Evolutionary conservation across 2,113 vertebrate genomes (phyloP), one percentile per base, ranked within the genome.

Genomic region (Todiramphus saurophagus): DNA sequence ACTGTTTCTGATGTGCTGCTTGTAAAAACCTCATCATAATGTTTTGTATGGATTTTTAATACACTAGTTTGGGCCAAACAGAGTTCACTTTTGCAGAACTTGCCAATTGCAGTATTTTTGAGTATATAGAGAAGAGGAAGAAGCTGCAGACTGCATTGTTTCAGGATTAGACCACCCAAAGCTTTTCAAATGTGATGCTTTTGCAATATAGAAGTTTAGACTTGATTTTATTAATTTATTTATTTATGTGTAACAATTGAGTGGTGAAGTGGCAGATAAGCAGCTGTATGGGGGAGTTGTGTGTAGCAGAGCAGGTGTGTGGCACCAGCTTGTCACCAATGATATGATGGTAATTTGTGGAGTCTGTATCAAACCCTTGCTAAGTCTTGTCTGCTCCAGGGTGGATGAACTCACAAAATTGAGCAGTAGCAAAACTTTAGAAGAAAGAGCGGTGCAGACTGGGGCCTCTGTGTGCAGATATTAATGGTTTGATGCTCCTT

Each of bases 381-480:
- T 41, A 43, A 69, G 31, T 62, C 5, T 62, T 94, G 28, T 48
- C 53, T 24, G 11, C 44, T 41, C 14, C 37, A 28, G 14, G 27
- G 50, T 46, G 7, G n/a, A 44, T 63, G 44, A 89, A 87, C 51
- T 92, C 39, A 4, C 6, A 63, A 37, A 83, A 82, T 4, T 25
- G 73, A 87, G 31, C 31, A n/a, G 13, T 50, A 72, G 24, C 21
- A 59, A 66, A 60, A 41, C 25, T 56, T 43, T 3, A 73, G 66
- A 85, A 89, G 70, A 25, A 85, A 31, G 18, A 41, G 24, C 30
- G 48, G 30, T 60, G 51, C 58, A 44, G 21, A 28, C 11, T 39
- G 51, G 10, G 67, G 77, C 8, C 11, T 84, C 51, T 72, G 0
- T 0, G 0, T 17, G 9, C 3, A 5, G 35, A 11, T 82, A 7